phyloP scores from a whole-genome alignment of 2,797 vertebrate species.

The Scolopax bukidnonensis region DNA sequence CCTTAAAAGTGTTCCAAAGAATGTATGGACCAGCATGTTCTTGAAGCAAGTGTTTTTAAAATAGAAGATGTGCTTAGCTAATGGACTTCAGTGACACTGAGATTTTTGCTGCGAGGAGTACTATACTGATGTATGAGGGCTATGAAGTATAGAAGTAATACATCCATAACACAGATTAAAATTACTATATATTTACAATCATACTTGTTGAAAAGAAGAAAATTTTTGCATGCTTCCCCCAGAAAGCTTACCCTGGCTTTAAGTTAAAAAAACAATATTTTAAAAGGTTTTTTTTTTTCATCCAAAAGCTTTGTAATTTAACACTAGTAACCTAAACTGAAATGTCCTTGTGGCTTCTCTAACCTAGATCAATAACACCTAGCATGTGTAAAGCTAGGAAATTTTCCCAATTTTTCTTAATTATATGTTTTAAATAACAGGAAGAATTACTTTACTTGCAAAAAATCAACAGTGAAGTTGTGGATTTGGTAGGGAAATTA shows the following conservation, averaged over 20 bases:
- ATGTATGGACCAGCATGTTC: background rate
- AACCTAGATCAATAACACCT: background rate
- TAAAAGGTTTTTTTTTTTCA: background rate
- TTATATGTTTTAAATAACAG: background rate
- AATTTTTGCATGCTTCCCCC: background rate
- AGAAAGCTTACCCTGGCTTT: background rate
- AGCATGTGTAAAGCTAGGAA: too few species aligned
- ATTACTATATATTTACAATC: background rate
- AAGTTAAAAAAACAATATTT: background rate
- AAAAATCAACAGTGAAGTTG: background rate
- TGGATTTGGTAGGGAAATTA: background rate
- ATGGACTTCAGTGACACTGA: background rate
- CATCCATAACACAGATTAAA: background rate
- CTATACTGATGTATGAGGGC: background rate
- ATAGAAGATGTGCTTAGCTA: background rate
- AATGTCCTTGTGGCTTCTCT: background rate
- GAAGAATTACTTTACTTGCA: background rate
- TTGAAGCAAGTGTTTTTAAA: background rate
- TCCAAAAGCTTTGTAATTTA: background rate
- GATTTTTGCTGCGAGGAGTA: background rate
- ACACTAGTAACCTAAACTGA: rapidly evolving
- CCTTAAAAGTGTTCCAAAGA: background rate
- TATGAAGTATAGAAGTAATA: background rate
- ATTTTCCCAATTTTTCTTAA: background rate
- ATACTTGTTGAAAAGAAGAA: background rate